Evolutionary conservation across 2,113 vertebrate genomes (phyloP), one percentile per base, ranked within the genome.

Genomic region (Nothoprocta pentlandii): DNA sequence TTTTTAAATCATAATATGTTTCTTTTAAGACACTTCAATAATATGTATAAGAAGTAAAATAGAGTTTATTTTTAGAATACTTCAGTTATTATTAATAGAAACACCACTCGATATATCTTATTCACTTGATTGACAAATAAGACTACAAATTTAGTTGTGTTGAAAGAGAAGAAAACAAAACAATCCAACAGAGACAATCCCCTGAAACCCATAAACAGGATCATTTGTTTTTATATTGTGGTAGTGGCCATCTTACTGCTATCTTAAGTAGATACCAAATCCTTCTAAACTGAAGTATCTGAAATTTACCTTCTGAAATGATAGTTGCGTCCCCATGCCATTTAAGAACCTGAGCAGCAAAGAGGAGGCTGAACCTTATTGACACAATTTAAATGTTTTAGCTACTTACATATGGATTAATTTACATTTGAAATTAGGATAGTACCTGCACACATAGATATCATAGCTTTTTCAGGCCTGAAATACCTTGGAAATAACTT

Each of bases 101-200:
- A 10, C 10, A 92, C 85, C 91, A 16, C 44, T 91, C 14, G 79
- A 28, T 90, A 67, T 89, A 75, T 75, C 87, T 73, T 15, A 74
- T 80, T 83, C 73, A 34, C 25, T 16, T 77, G 71, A 74, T 30
- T 80, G 62, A 79, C 87, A 89, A 87, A 66, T 59, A 41, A 89
- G 85, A 58, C 63, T 51, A 87, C 56, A 87, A 92, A 94, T 59
- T 14, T 30, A n/a, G 26, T 85, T 85, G n/a, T 79, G 8, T 44
- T 74, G 51, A 90, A 95, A 74, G 20, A 74, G 25, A 87, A 84
- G 34, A 59, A 69, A 34, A 2, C 26, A 58, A 87, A 78, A 22
- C 4, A 59, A n/a, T 73, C 71, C 44, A 88, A 63, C 8, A 59
- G 78, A 82, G 26, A 41, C 59, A 63, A 2, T 88, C 15, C 87